Evolutionary conservation across 2,113 vertebrate genomes (phyloP).

Genomic region (Ursus arctos): DNA sequence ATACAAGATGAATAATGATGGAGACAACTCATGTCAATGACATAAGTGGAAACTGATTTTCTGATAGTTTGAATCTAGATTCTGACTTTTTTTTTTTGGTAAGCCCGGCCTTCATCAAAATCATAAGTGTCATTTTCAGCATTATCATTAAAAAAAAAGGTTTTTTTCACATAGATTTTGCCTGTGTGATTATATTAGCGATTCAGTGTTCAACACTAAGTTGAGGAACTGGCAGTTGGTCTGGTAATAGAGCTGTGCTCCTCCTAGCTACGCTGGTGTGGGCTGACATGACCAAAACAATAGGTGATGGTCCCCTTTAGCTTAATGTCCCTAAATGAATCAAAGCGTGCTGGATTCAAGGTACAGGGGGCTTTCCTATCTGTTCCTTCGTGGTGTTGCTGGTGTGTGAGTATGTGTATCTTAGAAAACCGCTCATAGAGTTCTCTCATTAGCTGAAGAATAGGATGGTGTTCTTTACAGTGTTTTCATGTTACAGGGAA

Average conservation of each 20-base stretch:
- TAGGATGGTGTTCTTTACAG: neutral
- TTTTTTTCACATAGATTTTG: neutral
- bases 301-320: constrained; percentile 50
- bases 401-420: neutral
- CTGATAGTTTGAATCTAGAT: neutral
- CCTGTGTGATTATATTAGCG: constrained; percentile 53
- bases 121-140: constrained; percentile 22
- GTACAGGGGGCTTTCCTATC: constrained; percentile 10
- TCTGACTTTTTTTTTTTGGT: constrained; percentile 55
- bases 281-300: constrained; percentile 62
- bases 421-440: neutral
- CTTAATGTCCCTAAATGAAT: constrained; percentile 5
- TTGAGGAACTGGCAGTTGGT: constrained; percentile 69
- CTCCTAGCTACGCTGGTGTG: constrained; percentile 33
- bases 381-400: neutral
- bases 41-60: constrained; percentile 55
- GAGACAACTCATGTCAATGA: constrained; percentile 23
- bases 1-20: constrained; percentile 23
- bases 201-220: constrained; percentile 54
- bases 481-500: neutral
- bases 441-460: neutral
- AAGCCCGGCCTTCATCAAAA: constrained; percentile 39
- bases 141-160: neutral
- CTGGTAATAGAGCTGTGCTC: constrained; percentile 48
- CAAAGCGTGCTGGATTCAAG: constrained; percentile 23